Base-by-base conservation (phyloP, 2,113 vertebrate species). In the Bos indicus region DNA sequence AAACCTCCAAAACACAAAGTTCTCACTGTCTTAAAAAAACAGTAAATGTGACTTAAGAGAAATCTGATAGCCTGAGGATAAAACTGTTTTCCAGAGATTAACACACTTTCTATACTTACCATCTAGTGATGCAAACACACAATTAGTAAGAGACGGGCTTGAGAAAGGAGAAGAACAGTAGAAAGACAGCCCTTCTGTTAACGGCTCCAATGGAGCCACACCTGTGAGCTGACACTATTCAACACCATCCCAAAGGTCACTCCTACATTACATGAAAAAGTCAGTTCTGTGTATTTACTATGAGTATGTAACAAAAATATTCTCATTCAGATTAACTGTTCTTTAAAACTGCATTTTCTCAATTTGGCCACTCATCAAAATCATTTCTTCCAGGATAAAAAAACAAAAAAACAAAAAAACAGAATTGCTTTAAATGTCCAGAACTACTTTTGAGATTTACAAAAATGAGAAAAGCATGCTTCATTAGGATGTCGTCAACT, bases 321-420 rank as follows among this genome's bases (percentile, higher is more conserved):
- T 93, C 88, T 89, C 57, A 95, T 43, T 21, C 86, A 93, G 48
- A 62, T 81, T 46, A 94, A 93, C 12, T 59, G 16, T 77, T 96
- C 16, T 83, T 96, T 90, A 85, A 89, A 86, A 88, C 62, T 36
- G 84, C 9, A 80, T 82, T 67, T 74, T n/a, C 84, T 54, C 64
- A 93, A 8, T 67, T 83, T 74, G 28, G 30, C n/a, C 93, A 91
- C 93, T 77, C 90, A 88, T n/a, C 28, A 91, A 83, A 96, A 97
- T 8, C 77, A 48, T 25, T 67, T 88, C 56, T 92, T 94, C 13
- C 48, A 89, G 94, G n/a, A 71, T 40, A 1, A 19, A 36, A 36
- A n/a, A 67, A 67, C 8, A 16, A 3, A 62, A 64, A 16, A 86
- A 85, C 43, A 48, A 8, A 48, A 9, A 88, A 94, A 89, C 23